Conservation (phyloP, 2,888 invertebrate genomes). For the Euproctis similis region DNA sequence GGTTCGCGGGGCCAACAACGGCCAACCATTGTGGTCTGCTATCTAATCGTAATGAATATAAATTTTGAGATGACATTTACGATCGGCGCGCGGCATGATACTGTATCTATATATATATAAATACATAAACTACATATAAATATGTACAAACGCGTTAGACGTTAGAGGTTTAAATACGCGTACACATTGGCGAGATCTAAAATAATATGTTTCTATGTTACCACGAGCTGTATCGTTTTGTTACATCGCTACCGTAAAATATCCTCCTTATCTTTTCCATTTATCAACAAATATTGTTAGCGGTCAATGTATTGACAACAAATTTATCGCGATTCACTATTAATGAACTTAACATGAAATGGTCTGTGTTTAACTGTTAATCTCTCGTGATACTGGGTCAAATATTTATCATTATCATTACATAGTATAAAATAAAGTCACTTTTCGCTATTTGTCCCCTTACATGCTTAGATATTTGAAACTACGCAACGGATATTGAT, state of each 20-base stretch:
- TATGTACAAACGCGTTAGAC: slow-evolving; percentile 54
- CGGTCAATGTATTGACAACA: slow-evolving; percentile 23
- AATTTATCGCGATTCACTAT: no score
- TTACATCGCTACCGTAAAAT: slow-evolving; percentile 49
- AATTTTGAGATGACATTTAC: slow-evolving; percentile 75
- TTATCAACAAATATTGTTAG: slow-evolving; percentile 47
- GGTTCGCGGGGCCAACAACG: slow-evolving; percentile 59
- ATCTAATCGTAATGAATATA: slow-evolving; percentile 76
- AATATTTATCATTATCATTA: no score
- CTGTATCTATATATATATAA: slow-evolving; percentile 57
- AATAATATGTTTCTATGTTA: slow-evolving; percentile 47
- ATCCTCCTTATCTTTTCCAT: slow-evolving; percentile 46
- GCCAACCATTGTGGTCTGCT: slow-evolving; percentile 62
- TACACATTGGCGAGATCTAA: slow-evolving; percentile 42
- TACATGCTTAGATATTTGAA: no score
- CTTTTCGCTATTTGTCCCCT: no score
- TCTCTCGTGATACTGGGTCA: no score
- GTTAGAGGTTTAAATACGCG: slow-evolving; percentile 54
- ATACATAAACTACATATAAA: slow-evolving; percentile 56
- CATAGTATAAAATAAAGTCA: no score
- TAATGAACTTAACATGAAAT: no score
- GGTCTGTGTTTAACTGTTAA: no score
- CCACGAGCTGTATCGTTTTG: slow-evolving; percentile 50
- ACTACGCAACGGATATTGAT: no score
- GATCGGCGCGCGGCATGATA: slow-evolving; percentile 67